Evolutionary conservation across 2,888 invertebrate genomes (phyloP), one percentile per base, ranked within the genome.

Genomic region (Exephanes ischioxanthus): DNA sequence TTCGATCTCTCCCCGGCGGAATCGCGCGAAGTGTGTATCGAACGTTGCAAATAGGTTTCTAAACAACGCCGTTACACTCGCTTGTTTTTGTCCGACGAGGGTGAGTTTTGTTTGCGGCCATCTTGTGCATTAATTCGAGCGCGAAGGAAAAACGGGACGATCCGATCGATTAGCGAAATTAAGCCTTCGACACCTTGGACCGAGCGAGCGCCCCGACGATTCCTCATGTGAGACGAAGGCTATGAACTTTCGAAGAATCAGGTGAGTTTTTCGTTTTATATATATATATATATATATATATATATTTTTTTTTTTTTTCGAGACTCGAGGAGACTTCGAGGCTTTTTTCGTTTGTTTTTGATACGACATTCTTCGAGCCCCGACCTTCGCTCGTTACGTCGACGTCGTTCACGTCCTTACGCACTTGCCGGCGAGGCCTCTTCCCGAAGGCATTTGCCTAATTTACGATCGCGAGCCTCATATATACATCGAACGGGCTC

Each of bases 91-190:
- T 68, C 70, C 30, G 30, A 45, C 68, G 53, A 37, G 72, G 80
- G 67, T 76, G 75, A 41, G 30, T 58, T 58, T 22, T 22, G 16
- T 37, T 55, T 2, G 7, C 75, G 14, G 75, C 75, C 81, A 81
- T 81, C 68, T 81, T 75, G 70, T n/a, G 51, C 75, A 51, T 48
- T 30, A 73, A 80, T 76, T 81, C 75, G 75, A 33, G 81, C 81
- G 81, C 68, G 68, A 76, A 72, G 19, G 11, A 30, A 51, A 55
- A 67, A 67, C 37, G 58, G 41, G 70, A 30, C 51, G 19, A 48
- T 14, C 41, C 30, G 9, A 30, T 55, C 55, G 61, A 45, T 68
- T 53, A n/a, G 61, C 9, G 6, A 41, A 66, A 30, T 45, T 53
- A 14, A 11, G 14, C 14, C 1, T 16, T 33, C 45, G 11, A 16